phyloP scores from a whole-genome alignment of 2,113 vertebrate species.

The Pyxicephalus adspersus region DNA sequence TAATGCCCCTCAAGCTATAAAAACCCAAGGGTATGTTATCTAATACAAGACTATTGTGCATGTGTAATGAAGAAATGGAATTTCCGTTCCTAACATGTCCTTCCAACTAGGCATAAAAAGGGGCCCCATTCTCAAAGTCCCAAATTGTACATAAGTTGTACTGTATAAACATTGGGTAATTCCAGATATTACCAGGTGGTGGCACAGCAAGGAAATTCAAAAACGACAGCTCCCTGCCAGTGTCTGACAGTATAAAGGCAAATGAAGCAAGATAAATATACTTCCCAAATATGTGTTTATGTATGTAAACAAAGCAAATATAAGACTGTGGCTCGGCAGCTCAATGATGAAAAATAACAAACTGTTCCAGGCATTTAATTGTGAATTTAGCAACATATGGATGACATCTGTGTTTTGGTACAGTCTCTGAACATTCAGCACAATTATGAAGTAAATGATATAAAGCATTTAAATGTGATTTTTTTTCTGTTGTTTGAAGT shows the following conservation, averaged over 20 bases:
- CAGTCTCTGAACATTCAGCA: background rate
- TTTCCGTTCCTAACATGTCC: no score
- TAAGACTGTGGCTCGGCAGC: constrained; percentile 55
- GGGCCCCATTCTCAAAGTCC: no score
- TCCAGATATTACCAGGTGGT: no score
- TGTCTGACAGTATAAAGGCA: no score
- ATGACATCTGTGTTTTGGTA: constrained; percentile 67
- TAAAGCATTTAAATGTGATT: background rate
- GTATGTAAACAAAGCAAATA: constrained; percentile 9
- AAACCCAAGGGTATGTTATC: background rate
- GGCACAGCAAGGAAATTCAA: no score
- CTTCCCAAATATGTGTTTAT: background rate
- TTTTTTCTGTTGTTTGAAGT: no score
- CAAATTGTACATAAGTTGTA: no score
- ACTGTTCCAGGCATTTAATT: constrained; percentile 58
- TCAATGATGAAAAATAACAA: constrained; percentile 64
- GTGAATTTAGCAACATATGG: constrained; percentile 70
- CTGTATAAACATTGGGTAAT: no score
- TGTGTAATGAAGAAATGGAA: no score
- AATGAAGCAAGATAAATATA: background rate
- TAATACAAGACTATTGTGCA: background rate
- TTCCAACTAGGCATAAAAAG: no score
- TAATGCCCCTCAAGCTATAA: background rate
- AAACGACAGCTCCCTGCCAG: no score
- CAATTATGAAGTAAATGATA: constrained; percentile 16